A percentile compares a stretch with the other conserved stretches of the same genome.
phyloP scores from a whole-genome alignment of 35 echinoderm and acorn worm species.

The Hemicentrotus pulcherrimus region DNA sequence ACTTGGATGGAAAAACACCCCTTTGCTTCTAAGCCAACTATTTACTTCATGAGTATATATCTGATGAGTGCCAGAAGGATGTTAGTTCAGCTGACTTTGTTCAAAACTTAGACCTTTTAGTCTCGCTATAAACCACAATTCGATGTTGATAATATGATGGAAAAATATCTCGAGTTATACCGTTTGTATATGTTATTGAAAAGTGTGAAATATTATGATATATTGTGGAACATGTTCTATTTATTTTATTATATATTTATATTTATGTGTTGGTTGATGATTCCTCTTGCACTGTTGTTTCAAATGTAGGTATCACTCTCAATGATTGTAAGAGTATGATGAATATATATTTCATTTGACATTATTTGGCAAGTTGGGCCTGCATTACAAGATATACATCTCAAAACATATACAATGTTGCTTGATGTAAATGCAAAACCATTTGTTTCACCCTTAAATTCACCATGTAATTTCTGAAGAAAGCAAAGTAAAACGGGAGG shows the following conservation, averaged over 20 bases:
- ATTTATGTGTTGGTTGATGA: neutral
- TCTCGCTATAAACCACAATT: neutral
- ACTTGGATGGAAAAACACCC: neutral
- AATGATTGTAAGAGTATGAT: neutral
- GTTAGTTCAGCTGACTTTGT: neutral
- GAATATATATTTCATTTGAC: neutral
- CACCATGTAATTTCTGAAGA: neutral
- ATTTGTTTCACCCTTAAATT: neutral
- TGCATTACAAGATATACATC: neutral
- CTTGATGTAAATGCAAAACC: neutral
- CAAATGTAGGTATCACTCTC: too few species aligned
- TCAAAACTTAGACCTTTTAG: neutral
- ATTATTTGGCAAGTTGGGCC: neutral
- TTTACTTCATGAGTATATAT: neutral
- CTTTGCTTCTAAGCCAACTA: neutral
- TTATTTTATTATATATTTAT: conserved; percentile 4
- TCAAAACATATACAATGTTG: neutral
- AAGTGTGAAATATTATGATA: neutral
- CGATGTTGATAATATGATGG: neutral
- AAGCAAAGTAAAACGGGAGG: too few species aligned
- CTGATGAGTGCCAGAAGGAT: neutral
- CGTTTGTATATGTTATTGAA: neutral
- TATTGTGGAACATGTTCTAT: neutral
- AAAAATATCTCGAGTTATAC: neutral
- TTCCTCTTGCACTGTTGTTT: neutral